Evolutionary conservation across 2,113 vertebrate genomes (phyloP), one percentile per base, ranked within the genome.

Genomic region (Ascaphus truei): DNA sequence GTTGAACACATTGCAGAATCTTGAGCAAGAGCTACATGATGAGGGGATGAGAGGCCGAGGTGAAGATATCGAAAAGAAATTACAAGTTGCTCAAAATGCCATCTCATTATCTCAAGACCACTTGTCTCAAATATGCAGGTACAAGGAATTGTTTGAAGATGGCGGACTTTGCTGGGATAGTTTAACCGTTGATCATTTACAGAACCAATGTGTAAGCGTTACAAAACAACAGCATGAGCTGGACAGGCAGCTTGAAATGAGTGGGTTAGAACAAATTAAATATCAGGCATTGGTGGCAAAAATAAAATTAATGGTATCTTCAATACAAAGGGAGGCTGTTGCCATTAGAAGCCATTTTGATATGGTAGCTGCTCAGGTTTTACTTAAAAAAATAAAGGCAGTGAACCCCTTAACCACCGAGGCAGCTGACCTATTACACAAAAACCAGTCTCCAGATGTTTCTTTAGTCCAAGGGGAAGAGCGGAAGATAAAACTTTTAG

Each of bases 401-500:
- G 79, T 90, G 5, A 83, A 74, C 4, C n/a, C 2, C 25, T 73
- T 92, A 25, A 85, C 78, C 11, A 67, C 84, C 41, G 89, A 95
- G 11, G 74, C 73, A 34, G 33, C 47, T 4, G 76, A 81, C 16
- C 80, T 87, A 37, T 80, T 98, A 45, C 82, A 79, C 52, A 73
- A 61, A 73, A 93, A 87, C 18, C 23, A 80, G 6, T 71, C 85
- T 23, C 83, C 94, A 13, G 81, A 78, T 74, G 71, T 84, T 3
- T 78, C 85, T 2, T 83, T 94, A 77, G 86, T 90, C 63, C 74
- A 76, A 15, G 72, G 68, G 10, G 93, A 94, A 72, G 81, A 62
- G 13, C 76, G 73, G 45, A 84, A 89, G 63, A 77, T 96, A 7
- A 84, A 86, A 13, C 78, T 66, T 18, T 72, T 74, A 3, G 64